These are phyloP conservation scores for Coecobrya sp. DNA, from an alignment of 2,888 invertebrate species.

Conservation along the genomic window DNA sequence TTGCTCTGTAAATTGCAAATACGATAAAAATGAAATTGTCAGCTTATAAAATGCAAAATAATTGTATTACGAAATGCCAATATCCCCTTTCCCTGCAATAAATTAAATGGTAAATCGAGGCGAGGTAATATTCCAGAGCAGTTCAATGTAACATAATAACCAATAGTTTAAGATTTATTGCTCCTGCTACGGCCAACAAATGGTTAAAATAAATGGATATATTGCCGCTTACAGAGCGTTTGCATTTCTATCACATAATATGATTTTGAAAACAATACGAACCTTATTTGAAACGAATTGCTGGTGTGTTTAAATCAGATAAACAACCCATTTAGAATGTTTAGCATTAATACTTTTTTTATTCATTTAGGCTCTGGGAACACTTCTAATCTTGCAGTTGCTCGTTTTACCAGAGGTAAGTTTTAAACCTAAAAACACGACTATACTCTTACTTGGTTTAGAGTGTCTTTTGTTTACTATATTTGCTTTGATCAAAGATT, in stretches of 20 bases:
- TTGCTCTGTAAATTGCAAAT: neutral
- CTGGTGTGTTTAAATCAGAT: neutral
- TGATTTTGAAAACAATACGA: no score
- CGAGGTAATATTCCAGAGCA: no score
- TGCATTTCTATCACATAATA: no score
- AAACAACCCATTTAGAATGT: neutral
- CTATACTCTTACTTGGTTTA: no score
- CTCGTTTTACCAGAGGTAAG: slow-evolving; percentile 76
- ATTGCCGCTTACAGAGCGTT: no score
- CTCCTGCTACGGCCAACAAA: no score
- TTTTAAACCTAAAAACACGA: neutral
- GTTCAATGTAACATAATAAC: no score
- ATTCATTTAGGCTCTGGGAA: slow-evolving; percentile 69
- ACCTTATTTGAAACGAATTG: neutral
- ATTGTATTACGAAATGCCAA: slow-evolving; percentile 13
- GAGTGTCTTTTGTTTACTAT: no score
- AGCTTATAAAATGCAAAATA: neutral
- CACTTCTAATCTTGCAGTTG: slow-evolving; percentile 68
- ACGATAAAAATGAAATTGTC: neutral
- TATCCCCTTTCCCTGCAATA: slow-evolving; percentile 10
- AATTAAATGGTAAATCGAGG: neutral
- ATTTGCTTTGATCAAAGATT: no score
- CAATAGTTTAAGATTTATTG: no score
- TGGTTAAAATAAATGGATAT: no score
- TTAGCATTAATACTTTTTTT: neutral